Evolutionary conservation across 2,888 invertebrate species (phyloP).

Genomic region (Bellardia bayeri): DNA sequence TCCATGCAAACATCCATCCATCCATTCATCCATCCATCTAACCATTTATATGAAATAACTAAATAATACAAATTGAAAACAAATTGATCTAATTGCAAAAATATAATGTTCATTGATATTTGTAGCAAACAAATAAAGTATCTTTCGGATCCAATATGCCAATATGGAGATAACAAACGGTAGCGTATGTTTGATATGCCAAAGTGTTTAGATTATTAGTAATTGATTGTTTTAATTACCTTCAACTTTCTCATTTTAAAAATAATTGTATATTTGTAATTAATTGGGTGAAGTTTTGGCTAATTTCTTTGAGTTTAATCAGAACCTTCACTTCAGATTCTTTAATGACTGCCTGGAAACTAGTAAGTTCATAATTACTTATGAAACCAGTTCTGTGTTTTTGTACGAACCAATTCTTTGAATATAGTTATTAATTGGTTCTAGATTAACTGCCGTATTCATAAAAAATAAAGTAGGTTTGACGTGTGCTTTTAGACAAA

Average conservation of each 20-base stretch:
- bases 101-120: background rate
- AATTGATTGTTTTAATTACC: conserved; percentile 3
- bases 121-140: conserved; percentile 6
- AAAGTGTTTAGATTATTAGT: background rate
- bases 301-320: too few species aligned
- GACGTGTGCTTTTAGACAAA: too few species aligned
- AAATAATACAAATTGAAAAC: background rate
- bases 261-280: background rate
- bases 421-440: too few species aligned
- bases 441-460: too few species aligned
- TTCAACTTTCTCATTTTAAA: background rate
- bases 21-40: background rate
- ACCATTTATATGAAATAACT: too few species aligned
- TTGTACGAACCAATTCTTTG: too few species aligned
- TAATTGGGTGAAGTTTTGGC: background rate
- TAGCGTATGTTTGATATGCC: background rate
- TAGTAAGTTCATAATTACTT: too few species aligned
- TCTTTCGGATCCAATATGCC: background rate
- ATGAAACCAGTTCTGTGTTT: too few species aligned
- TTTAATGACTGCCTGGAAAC: too few species aligned
- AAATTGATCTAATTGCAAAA: conserved; percentile 11
- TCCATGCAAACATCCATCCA: background rate
- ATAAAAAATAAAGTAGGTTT: too few species aligned
- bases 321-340: too few species aligned
- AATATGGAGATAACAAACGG: conserved; percentile 4